Evolutionary conservation across 2,888 invertebrate species (phyloP).

Genomic region (Timema podura): DNA sequence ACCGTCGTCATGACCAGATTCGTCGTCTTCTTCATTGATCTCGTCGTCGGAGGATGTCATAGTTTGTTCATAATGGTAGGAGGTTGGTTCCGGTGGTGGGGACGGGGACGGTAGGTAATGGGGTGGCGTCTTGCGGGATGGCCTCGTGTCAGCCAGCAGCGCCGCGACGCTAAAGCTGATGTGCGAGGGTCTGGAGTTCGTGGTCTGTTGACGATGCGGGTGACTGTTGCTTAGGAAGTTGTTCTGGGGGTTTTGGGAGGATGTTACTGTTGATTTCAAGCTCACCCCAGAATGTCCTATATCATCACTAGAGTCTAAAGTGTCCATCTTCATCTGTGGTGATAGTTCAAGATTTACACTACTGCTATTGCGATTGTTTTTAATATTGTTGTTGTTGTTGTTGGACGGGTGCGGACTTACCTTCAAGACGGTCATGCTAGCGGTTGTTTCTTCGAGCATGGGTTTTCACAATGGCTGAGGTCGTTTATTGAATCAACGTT

Average conservation of each 20-base stretch:
- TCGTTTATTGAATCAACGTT: too few species aligned
- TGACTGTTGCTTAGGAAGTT: not conserved
- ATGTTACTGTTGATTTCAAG: not conserved
- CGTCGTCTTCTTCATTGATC: conserved; percentile 63
- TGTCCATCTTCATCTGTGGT: not conserved
- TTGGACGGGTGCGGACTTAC: conserved; percentile 21
- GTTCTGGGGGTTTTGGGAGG: not conserved
- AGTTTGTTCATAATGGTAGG: conserved; percentile 37
- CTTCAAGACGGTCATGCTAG: conserved; percentile 30
- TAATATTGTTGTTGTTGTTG: not conserved
- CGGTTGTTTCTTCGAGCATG: conserved; percentile 28
- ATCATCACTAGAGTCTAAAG: not conserved
- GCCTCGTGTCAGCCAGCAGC: conserved; percentile 56
- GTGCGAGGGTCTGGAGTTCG: conserved; percentile 40
- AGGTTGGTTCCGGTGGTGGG: conserved; percentile 28
- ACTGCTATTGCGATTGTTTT: not conserved
- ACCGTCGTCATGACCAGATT: conserved; percentile 45
- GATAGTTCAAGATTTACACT: conserved; percentile 6
- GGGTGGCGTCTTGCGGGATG: conserved; percentile 44
- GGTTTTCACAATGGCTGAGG: too few species aligned
- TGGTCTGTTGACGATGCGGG: conserved; percentile 2
- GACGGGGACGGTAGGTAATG: conserved; percentile 28
- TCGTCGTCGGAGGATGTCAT: conserved; percentile 58
- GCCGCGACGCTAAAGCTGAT: conserved; percentile 82
- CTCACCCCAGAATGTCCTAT: not conserved